phyloP scores from a whole-genome alignment of 2,113 vertebrate genomes.

The Telmatochromis sp. region DNA sequence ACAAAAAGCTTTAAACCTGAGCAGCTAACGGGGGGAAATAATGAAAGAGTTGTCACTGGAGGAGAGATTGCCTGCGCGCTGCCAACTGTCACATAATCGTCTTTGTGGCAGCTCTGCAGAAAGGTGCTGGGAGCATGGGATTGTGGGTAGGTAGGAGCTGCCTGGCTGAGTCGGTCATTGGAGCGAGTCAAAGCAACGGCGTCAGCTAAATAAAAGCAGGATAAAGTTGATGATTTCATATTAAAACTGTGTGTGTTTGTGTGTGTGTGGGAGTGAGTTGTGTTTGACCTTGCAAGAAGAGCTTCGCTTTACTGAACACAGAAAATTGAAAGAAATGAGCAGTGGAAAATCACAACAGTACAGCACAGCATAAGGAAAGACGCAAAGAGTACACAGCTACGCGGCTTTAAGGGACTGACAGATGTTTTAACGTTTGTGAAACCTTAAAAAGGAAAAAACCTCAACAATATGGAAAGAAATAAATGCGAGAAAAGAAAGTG shows the following conservation, averaged over 20 bases:
- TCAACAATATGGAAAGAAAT: neutral
- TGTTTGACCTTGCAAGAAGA: neutral
- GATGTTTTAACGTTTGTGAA: fast-evolving
- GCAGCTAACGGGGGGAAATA: neutral
- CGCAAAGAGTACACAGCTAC: neutral
- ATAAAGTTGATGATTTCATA: conserved; percentile 2
- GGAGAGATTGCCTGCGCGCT: neutral
- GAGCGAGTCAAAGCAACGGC: neutral
- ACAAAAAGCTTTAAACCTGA: neutral
- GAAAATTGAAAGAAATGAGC: neutral
- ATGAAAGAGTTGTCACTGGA: neutral
- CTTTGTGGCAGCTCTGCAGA: neutral
- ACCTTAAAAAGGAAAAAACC: neutral
- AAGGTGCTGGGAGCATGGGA: conserved; percentile 28
- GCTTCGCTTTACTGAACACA: neutral
- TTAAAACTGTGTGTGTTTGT: neutral
- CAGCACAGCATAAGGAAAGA: neutral
- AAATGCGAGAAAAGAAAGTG: neutral
- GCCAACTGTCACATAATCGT: conserved; percentile 36
- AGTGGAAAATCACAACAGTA: neutral
- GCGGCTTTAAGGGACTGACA: neutral
- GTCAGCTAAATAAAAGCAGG: conserved; percentile 17
- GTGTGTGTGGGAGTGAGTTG: neutral
- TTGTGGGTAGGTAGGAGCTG: conserved; percentile 40
- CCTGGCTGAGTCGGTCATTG: neutral